Conservation (phyloP, 2,797 vertebrate genomes). For the Sebastes flavidus region DNA sequence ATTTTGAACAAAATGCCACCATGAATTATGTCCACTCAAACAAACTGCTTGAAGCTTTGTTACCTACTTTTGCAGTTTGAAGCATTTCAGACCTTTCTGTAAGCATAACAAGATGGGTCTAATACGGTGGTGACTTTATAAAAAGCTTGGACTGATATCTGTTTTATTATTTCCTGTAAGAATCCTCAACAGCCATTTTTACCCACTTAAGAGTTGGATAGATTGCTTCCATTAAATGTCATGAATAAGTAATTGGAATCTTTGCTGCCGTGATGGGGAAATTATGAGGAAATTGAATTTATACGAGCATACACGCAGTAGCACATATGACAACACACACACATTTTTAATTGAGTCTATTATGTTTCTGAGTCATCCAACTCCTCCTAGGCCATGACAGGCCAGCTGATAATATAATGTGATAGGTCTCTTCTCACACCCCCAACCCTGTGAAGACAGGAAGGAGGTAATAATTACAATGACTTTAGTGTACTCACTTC, state of each 20-base stretch:
- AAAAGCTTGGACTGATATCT: neutral
- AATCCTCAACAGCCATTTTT: slow-evolving; percentile 7
- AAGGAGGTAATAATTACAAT: slow-evolving; percentile 16
- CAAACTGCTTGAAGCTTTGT: neutral
- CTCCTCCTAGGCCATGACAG: slow-evolving; percentile 4
- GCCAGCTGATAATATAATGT: slow-evolving; percentile 1
- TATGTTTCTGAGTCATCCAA: slow-evolving; percentile 15
- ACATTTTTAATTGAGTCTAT: slow-evolving; percentile 24
- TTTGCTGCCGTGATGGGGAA: slow-evolving; percentile 11
- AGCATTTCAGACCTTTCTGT: neutral
- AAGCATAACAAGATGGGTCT: neutral
- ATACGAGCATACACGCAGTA: neutral
- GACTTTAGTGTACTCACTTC: slow-evolving; percentile 6
- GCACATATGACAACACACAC: neutral
- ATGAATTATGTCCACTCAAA: neutral
- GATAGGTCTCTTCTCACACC: neutral
- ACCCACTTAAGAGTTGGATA: slow-evolving; percentile 4
- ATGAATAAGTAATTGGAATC: slow-evolving; percentile 43
- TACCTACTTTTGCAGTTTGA: neutral
- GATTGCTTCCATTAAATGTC: slow-evolving; percentile 40
- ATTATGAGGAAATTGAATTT: slow-evolving; percentile 29
- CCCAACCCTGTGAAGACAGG: neutral
- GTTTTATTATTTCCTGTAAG: slow-evolving; percentile 1
- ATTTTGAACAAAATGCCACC: slow-evolving; percentile 5
- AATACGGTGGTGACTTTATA: neutral